These are phyloP conservation scores for Drosophila persimilis DNA, from an alignment of 1,140 invertebrate genomes.

Conservation along the genomic window DNA sequence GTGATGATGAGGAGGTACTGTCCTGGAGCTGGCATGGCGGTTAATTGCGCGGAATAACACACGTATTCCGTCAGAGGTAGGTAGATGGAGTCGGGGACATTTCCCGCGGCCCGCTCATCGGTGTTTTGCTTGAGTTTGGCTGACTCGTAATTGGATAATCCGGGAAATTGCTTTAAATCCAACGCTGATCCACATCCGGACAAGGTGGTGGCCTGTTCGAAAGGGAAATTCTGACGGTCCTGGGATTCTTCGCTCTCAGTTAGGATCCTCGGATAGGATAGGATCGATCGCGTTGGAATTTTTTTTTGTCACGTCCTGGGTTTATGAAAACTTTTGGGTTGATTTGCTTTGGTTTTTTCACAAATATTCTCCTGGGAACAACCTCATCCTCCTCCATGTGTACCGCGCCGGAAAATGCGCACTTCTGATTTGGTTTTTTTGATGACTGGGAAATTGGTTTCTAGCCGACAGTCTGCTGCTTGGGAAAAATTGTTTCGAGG, in stretches of 20 bases:
- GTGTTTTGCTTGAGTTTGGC: slow-evolving; percentile 74
- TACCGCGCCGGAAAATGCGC: slow-evolving; percentile 20
- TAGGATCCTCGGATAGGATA: slow-evolving; percentile 34
- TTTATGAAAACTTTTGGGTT: slow-evolving; percentile 78
- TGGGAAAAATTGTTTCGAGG: slow-evolving; percentile 36
- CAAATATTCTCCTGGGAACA: slow-evolving; percentile 2
- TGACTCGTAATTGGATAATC: slow-evolving; percentile 82
- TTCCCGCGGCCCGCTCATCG: slow-evolving; percentile 37
- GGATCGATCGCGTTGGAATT: slow-evolving; percentile 49
- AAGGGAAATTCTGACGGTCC: slow-evolving; percentile 58
- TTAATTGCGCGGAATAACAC: slow-evolving; percentile 75
- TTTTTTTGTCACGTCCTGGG: slow-evolving; percentile 68
- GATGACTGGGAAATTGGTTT: slow-evolving; percentile 40
- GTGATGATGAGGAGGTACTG: slow-evolving; percentile 61
- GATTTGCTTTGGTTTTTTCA: slow-evolving; percentile 47
- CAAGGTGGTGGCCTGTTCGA: slow-evolving; percentile 47
- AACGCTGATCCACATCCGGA: slow-evolving; percentile 75
- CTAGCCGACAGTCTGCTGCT: slow-evolving; percentile 17
- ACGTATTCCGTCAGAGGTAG: slow-evolving; percentile 73
- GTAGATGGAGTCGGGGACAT: slow-evolving; percentile 23
- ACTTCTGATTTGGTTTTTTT: slow-evolving; percentile 59
- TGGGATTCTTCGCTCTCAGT: slow-evolving; percentile 27
- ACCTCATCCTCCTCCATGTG: too few relatives aligned
- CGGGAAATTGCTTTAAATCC: slow-evolving; percentile 79
- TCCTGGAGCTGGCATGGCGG: slow-evolving; percentile 38